Evolutionary conservation across 2,888 invertebrate genomes (phyloP).

Genomic region (Hirudinaria manillensis): DNA sequence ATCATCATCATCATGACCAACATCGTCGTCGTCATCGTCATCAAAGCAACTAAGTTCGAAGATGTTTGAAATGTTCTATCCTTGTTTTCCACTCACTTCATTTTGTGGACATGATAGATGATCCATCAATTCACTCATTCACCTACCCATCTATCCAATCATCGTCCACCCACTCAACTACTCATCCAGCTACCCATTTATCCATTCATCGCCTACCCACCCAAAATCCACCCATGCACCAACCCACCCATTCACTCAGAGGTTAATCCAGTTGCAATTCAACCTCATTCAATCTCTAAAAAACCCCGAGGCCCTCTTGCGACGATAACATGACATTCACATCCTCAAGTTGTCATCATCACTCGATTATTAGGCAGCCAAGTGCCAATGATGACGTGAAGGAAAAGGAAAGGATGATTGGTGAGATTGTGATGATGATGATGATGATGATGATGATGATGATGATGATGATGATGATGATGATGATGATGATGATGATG

Average conservation of each 20-base stretch:
- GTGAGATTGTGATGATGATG: conserved; percentile 24
- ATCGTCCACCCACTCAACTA: neutral
- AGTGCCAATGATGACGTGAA: neutral
- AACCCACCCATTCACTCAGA: too few species aligned
- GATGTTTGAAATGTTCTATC: neutral
- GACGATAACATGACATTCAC: too few species aligned
- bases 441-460: conserved; percentile 29
- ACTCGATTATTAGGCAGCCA: too few species aligned
- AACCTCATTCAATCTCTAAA: too few species aligned
- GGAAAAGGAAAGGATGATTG: neutral
- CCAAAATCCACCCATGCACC: too few species aligned
- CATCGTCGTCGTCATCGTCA: conserved; percentile 11
- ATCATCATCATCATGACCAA: conserved; percentile 17
- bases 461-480: conserved; percentile 30
- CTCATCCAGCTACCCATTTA: conserved; percentile 21
- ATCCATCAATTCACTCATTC: neutral
- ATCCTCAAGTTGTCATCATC: too few species aligned
- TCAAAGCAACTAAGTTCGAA: neutral
- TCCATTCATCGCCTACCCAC: conserved; percentile 55
- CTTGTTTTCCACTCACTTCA: neutral
- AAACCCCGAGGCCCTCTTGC: too few species aligned
- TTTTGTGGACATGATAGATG: neutral
- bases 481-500: conserved; percentile 7
- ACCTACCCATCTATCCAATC: neutral
- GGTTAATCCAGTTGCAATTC: too few species aligned